Conservation (phyloP, 2,797 vertebrate species). For the Glyptemys insculpta region DNA sequence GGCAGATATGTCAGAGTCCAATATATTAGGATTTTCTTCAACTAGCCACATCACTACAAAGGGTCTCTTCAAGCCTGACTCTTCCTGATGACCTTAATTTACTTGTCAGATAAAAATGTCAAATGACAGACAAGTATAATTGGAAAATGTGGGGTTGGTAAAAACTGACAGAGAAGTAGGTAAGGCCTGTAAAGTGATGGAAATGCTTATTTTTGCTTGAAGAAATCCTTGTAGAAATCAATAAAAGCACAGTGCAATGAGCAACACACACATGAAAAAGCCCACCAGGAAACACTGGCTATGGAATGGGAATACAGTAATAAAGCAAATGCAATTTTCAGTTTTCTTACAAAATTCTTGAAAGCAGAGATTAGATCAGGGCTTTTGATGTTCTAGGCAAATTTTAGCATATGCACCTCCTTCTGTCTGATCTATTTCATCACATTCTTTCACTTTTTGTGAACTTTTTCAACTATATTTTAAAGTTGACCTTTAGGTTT, state of each 20-base stretch:
- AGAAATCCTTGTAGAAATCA: constrained; percentile 45
- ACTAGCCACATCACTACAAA: constrained; percentile 1
- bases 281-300: neutral
- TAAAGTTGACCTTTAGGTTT: neutral
- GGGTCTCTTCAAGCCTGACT: constrained; percentile 34
- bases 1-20: neutral
- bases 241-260: neutral
- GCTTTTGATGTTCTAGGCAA: neutral
- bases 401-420: neutral
- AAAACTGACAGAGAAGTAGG: constrained; percentile 45
- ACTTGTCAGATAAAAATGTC: constrained; percentile 67
- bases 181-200: constrained; percentile 16
- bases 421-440: neutral
- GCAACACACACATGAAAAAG: neutral
- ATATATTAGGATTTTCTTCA: constrained; percentile 1
- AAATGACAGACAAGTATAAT: constrained; percentile 52
- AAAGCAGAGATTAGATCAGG: neutral
- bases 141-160: constrained; percentile 66
- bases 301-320: neutral
- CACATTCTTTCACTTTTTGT: neutral
- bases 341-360: neutral
- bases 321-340: neutral
- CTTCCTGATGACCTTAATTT: constrained; percentile 64
- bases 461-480: neutral
- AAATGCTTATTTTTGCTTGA: constrained; percentile 41